A percentile compares a stretch with the other conserved stretches of the same genome.
Evolutionary conservation across 2,113 vertebrate species (phyloP).

Genomic region (Cariama cristata): DNA sequence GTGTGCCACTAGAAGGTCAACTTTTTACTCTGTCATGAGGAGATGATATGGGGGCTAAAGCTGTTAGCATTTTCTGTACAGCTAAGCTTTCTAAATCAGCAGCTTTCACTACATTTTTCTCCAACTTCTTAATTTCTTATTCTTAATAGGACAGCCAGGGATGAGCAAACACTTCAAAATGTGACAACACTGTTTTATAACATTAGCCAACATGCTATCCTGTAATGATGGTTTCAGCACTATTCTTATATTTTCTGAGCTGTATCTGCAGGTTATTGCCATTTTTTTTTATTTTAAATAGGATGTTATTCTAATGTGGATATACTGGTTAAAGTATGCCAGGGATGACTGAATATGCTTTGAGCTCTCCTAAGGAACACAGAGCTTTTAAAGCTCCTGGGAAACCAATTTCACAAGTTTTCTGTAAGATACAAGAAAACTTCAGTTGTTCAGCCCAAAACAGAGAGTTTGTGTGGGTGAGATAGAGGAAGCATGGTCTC

Average conservation of each 20-base stretch:
- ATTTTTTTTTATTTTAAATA: neutral
- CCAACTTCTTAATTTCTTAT: neutral
- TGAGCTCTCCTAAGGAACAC: neutral
- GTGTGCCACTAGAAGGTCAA: neutral
- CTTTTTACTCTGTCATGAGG: neutral
- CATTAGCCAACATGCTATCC: neutral
- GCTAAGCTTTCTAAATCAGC: neutral
- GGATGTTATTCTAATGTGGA: neutral
- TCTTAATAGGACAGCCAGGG: neutral
- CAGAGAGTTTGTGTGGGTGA: neutral
- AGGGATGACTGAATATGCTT: neutral
- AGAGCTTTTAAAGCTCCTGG: neutral
- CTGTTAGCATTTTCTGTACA: neutral
- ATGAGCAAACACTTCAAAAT: neutral
- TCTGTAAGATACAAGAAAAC: neutral
- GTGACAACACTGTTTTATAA: neutral
- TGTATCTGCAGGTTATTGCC: neutral
- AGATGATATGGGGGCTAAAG: neutral
- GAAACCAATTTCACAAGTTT: neutral
- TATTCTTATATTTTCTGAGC: neutral
- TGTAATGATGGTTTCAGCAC: neutral
- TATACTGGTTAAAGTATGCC: neutral
- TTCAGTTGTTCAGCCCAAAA: rapidly evolving
- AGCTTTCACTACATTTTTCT: neutral
- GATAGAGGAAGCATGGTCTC: rapidly evolving